Evolutionary conservation across 2,888 invertebrate species (phyloP).

Genomic region (Cephus pulcher): DNA sequence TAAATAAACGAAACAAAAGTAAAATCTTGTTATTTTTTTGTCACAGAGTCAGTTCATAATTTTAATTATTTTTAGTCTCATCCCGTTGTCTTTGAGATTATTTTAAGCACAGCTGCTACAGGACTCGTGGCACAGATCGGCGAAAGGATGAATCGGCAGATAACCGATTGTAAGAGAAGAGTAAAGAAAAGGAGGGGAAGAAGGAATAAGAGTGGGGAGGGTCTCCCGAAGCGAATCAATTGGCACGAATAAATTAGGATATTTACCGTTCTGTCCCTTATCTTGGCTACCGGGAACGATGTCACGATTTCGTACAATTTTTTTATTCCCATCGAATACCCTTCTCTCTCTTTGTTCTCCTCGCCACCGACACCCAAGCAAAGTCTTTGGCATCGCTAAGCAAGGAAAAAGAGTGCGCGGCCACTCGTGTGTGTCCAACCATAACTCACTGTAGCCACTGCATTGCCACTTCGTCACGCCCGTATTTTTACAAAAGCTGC

Average conservation of each 20-base stretch:
- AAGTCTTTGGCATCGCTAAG: conserved; percentile 24
- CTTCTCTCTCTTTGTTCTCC: conserved; percentile 22
- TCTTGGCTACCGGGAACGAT: conserved; percentile 37
- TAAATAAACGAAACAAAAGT: neutral
- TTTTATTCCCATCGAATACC: conserved; percentile 33
- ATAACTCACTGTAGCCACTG: conserved; percentile 49
- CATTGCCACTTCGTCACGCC: conserved; percentile 57
- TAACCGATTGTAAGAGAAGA: neutral
- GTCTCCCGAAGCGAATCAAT: conserved; percentile 13
- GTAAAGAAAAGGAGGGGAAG: neutral
- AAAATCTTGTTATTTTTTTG: neutral
- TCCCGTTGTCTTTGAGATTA: neutral
- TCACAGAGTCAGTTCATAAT: neutral
- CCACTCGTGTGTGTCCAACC: conserved; percentile 60
- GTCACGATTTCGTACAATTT: conserved; percentile 53
- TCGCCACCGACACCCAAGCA: conserved; percentile 21
- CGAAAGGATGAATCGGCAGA: neutral
- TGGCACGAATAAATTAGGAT: conserved; percentile 20
- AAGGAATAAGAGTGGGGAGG: neutral
- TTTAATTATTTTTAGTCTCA: neutral
- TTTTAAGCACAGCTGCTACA: neutral
- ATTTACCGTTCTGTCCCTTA: conserved; percentile 24
- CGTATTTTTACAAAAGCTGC: conserved; percentile 45
- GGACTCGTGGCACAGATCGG: neutral
- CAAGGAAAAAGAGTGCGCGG: conserved; percentile 46